These are phyloP conservation scores for Penelope pileata DNA, from an alignment of 2,113 vertebrate genomes.

Conservation along the genomic window DNA sequence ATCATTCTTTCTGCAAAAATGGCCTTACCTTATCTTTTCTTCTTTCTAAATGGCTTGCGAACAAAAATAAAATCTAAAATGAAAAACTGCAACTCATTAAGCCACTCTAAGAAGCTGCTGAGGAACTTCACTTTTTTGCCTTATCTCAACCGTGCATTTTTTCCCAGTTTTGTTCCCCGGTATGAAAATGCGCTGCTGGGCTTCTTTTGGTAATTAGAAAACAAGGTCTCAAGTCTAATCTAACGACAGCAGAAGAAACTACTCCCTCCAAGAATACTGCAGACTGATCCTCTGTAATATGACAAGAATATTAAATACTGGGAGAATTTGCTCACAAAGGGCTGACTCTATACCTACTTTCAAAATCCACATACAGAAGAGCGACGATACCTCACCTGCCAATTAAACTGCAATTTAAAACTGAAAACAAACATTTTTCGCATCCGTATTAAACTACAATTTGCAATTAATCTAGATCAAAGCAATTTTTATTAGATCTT, in stretches of 20 bases:
- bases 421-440: neutral
- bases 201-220: slow-evolving; percentile 17
- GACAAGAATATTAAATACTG: neutral
- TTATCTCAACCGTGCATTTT: neutral
- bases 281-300: neutral
- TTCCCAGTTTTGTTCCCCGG: neutral
- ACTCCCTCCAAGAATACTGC: neutral
- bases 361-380: neutral
- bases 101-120: neutral
- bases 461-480: neutral
- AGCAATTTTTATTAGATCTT: neutral
- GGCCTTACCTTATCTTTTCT: neutral
- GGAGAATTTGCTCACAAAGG: neutral
- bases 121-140: neutral
- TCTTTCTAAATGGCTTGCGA: neutral
- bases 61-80: neutral
- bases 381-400: neutral
- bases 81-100: neutral
- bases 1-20: neutral
- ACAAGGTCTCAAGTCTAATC: neutral
- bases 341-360: neutral
- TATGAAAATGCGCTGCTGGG: neutral
- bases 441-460: neutral
- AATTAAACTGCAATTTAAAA: neutral
- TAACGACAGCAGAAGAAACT: neutral